Evolutionary conservation across 2,113 vertebrate genomes (phyloP).

Genomic region (Azemiops feae): DNA sequence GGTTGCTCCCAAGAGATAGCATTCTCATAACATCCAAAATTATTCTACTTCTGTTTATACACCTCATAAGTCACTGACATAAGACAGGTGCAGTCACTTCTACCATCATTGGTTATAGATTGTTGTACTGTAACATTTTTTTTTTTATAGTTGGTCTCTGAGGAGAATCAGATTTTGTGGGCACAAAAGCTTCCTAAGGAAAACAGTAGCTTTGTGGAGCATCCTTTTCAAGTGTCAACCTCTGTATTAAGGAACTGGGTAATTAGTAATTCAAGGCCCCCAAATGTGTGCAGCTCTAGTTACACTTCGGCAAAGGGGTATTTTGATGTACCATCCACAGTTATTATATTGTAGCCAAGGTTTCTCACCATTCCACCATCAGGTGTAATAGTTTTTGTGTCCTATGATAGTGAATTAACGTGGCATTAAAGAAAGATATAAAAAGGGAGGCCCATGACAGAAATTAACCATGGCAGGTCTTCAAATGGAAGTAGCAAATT

Average conservation of each 20-base stretch:
- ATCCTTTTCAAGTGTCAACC: not conserved
- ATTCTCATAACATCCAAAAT: not conserved
- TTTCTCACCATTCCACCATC: not conserved
- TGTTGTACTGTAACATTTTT: not conserved
- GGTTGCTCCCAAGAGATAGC: not conserved
- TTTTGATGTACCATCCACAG: not conserved
- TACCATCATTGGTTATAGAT: not conserved
- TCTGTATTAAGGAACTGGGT: not conserved
- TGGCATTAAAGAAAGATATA: not conserved
- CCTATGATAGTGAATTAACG: not conserved
- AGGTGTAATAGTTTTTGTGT: not conserved
- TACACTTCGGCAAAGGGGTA: not conserved
- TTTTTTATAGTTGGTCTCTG: not conserved
- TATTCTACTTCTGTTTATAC: not conserved
- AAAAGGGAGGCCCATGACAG: not conserved
- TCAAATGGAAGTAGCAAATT: not conserved
- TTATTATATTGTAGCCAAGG: not conserved
- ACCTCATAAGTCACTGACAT: not conserved
- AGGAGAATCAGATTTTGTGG: not conserved
- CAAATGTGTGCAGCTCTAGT: not conserved
- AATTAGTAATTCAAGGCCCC: not conserved
- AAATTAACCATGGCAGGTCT: not conserved
- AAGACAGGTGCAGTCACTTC: not conserved
- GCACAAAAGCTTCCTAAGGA: not conserved
- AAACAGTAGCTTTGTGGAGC: not conserved